Evolutionary conservation across 2,888 invertebrate genomes (phyloP).

Genomic region (Drosophila vallismaia): DNA sequence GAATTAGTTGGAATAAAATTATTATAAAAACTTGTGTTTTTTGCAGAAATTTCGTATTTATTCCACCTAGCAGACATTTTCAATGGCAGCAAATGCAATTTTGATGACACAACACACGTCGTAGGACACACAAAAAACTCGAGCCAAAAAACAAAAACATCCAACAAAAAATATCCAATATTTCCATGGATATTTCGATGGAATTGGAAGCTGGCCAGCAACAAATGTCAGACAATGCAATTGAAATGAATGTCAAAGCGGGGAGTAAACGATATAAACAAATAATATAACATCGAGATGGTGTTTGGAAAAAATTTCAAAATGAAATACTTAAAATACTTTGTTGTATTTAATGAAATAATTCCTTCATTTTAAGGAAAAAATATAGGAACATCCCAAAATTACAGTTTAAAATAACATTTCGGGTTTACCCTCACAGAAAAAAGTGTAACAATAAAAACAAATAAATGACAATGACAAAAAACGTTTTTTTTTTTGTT

Average conservation of each 20-base stretch:
- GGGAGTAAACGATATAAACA: constrained; percentile 1
- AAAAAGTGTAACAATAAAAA: neutral
- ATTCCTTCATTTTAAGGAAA: neutral
- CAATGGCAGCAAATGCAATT: constrained; percentile 39
- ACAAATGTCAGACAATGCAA: constrained; percentile 44
- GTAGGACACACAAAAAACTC: constrained; percentile 14
- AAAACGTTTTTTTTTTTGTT: constrained; percentile 41
- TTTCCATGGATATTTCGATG: constrained; percentile 35
- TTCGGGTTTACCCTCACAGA: too few relatives aligned
- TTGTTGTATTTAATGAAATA: neutral
- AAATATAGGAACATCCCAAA: neutral
- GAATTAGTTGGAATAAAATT: constrained; percentile 38
- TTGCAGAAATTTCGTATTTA: neutral
- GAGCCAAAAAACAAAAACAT: constrained; percentile 6
- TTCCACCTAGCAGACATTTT: constrained; percentile 33
- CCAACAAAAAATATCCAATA: constrained; percentile 11
- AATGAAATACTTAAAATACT: neutral
- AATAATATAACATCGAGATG: neutral
- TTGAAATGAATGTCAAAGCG: constrained; percentile 40
- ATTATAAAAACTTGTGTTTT: constrained; percentile 24
- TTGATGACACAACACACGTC: constrained; percentile 45
- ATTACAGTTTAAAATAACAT: neutral
- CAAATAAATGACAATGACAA: constrained; percentile 53
- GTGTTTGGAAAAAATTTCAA: neutral
- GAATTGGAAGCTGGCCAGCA: constrained; percentile 63